Evolutionary conservation across 2,888 invertebrate species (phyloP), one percentile per base, ranked within the genome.

Genomic region (Cheilosia grossa): DNA sequence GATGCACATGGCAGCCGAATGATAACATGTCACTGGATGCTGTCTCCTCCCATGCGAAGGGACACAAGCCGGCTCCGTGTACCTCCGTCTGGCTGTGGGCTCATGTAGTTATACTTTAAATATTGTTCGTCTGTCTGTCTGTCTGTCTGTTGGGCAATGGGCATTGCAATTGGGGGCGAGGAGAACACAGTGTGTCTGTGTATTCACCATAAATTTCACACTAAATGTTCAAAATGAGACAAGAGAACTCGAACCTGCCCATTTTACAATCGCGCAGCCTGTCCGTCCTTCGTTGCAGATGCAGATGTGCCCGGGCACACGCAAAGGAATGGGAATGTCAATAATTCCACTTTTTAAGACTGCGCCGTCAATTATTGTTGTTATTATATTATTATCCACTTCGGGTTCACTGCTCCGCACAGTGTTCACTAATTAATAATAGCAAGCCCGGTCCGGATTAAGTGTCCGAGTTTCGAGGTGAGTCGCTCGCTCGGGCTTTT

Each of bases 351-450:
- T 70, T 83, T 83, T 83, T 83, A 83, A 83, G 79, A 79, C 83
- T 83, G 79, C 70, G 54, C 74, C 70, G 79, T 83, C 83, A 83
- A 79, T 79, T 83, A 83, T 82, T 82, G 69, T 82, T 78, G 78
- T 78, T 82, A 78, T 79, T 83, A 75, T 79, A 83, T 83, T 83
- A 75, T 83, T 75, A 83, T 83, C 83, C 83, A 83, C 83, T 83
- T 83, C 66, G 66, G 59, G 79, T 83, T 79, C 79, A 75, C 21
- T 83, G 83, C 72, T 67, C 64, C 47, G 42, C 77, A 49, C 72
- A 59, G 54, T 70, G 80, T 80, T 63, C 75, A 53, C 77, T 81
- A 85, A 85, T 85, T 85, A 85, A 81, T 85, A 85, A 85, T 67
- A 72, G 58, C 80, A 66, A 19, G 75, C 7, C 72, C 56, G 51